These are phyloP conservation scores for Tenthredo notha DNA, from an alignment of 2,888 invertebrate species.

Conservation along the genomic window DNA sequence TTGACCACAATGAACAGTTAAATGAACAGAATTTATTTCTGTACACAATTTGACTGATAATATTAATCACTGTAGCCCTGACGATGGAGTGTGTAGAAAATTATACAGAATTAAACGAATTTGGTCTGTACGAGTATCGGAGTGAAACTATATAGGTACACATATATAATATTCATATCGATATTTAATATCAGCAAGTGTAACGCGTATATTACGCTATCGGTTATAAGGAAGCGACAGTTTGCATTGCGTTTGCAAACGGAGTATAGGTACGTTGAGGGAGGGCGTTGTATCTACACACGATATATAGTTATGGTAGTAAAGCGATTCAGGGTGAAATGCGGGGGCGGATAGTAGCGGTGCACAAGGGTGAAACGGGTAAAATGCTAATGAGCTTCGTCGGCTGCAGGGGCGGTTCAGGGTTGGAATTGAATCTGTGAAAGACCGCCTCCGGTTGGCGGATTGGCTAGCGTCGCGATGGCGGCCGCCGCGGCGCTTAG, in stretches of 20 bases:
- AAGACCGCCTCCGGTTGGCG: constrained; percentile 62
- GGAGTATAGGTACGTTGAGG: not conserved
- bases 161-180: not conserved
- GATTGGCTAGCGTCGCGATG: constrained; percentile 67
- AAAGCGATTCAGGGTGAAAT: constrained; percentile 20
- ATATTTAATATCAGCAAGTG: constrained; percentile 10
- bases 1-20: not conserved
- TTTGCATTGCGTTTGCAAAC: constrained; percentile 47
- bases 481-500: constrained; percentile 62
- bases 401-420: constrained; percentile 55
- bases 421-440: constrained; percentile 54
- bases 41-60: not conserved
- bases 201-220: constrained; percentile 14
- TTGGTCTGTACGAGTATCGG: not conserved
- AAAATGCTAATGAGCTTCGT: constrained; percentile 71
- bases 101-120: not conserved
- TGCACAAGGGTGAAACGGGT: constrained; percentile 62
- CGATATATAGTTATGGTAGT: not conserved
- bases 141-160: not conserved
- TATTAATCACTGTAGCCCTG: not conserved
- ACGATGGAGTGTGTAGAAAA: not conserved
- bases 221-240: constrained; percentile 16
- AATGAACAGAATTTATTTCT: no score
- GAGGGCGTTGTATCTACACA: not conserved
- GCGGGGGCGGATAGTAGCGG: constrained; percentile 49